Conservation (phyloP, 2,113 vertebrate species). For the Dipodomys stephensi region DNA sequence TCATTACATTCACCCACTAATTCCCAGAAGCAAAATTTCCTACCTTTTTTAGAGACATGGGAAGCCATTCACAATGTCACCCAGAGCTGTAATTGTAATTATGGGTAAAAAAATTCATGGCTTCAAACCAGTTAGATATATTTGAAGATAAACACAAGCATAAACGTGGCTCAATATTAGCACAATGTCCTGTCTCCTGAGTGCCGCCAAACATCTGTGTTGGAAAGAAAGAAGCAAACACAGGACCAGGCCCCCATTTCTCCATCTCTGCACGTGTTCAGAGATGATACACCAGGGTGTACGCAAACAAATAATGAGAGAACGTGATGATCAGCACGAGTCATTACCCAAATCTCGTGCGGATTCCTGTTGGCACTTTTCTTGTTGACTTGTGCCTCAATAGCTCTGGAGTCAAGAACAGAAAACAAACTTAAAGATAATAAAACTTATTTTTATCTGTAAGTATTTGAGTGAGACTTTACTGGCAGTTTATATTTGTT, state of each 20-base stretch:
- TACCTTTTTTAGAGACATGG: conserved; percentile 64
- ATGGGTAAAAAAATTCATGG: conserved; percentile 68
- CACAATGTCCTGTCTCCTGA: conserved; percentile 54
- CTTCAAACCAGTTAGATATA: conserved; percentile 66
- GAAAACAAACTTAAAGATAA: conserved; percentile 50
- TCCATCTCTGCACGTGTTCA: conserved; percentile 54
- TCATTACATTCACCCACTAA: conserved; percentile 38
- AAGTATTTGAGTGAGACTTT: background rate
- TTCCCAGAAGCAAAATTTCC: conserved; percentile 58
- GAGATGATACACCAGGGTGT: conserved; percentile 75
- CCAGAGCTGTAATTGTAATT: conserved; percentile 73
- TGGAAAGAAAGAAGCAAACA: conserved; percentile 70
- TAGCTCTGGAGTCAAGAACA: conserved; percentile 20
- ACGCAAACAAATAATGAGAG: conserved; percentile 68
- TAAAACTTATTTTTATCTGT: background rate
- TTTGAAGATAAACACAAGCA: conserved; percentile 77
- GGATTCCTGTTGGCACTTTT: conserved; percentile 57
- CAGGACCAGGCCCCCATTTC: background rate
- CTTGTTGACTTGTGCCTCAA: conserved; percentile 16
- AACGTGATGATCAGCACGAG: conserved; percentile 46
- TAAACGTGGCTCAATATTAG: conserved; percentile 50
- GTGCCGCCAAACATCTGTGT: conserved; percentile 79
- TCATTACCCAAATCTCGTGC: conserved; percentile 63
- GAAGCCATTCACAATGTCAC: conserved; percentile 58
- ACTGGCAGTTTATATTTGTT: background rate